Conservation (phyloP, 2,888 invertebrate species). For the Hermaeophaga mercurialis region DNA sequence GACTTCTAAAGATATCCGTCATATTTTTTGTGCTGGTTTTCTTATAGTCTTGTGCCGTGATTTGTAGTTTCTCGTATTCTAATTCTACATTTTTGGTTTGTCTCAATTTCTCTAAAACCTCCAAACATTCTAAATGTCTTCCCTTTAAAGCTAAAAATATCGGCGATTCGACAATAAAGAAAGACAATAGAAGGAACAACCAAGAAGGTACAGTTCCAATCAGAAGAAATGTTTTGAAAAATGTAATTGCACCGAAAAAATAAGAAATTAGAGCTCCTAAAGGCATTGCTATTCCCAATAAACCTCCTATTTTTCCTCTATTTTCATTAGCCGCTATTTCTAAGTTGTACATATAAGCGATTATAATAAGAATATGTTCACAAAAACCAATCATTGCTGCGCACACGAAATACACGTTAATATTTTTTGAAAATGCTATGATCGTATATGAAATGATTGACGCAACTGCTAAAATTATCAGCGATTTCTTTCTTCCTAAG, state of each 20-base stretch:
- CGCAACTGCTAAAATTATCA: background rate
- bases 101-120: conserved; percentile 51
- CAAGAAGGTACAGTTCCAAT: conserved; percentile 26
- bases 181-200: conserved; percentile 25
- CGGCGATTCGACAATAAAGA: conserved; percentile 36
- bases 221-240: conserved; percentile 29
- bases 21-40: conserved; percentile 8
- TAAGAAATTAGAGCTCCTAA: conserved; percentile 19
- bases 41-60: background rate
- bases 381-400: background rate
- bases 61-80: conserved; percentile 29
- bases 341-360: background rate
- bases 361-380: background rate
- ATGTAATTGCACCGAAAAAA: conserved; percentile 30
- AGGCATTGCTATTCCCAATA: background rate
- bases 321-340: background rate
- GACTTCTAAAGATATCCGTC: conserved; percentile 16
- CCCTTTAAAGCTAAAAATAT: conserved; percentile 53
- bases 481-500: conserved; percentile 7
- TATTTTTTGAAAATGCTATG: conserved; percentile 2
- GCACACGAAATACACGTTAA: background rate
- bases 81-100: conserved; percentile 18
- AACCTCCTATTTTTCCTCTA: background rate
- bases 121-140: conserved; percentile 63
- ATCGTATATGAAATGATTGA: background rate